Evolutionary conservation across 1,140 invertebrate species (phyloP), one percentile per base, ranked within the genome.

Genomic region (Tetramorium alpestre): DNA sequence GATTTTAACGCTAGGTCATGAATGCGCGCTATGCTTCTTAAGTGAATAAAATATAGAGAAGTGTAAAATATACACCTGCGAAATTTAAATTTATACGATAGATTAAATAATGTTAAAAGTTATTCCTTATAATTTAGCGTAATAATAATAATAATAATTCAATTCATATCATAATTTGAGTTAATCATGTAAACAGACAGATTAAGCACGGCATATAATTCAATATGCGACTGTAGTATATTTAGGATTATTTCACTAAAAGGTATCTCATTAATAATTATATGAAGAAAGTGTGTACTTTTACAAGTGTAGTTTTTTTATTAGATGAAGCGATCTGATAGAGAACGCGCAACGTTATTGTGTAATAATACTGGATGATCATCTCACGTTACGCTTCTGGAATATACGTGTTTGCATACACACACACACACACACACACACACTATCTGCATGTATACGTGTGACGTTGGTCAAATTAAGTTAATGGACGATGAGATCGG

Each of bases 401-500:
- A 58, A 58, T 58, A 28, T 60, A 60, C 25, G 56, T 33, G 44
- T 11, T 25, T 87, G 70, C 41, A 86, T 67, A 77, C 22, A 69
- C 38, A 58, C 28, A 76, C 22, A 69, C 22, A 22, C 22, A 69
- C 22, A 22, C 60, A 77, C 22, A 69, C 38, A 58, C 38, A 58
- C 22, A 41, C 22, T 2, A 33, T 58, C 44, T 25, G 47, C 54
- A 47, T 73, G 25, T 49, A 72, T 4, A 44, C 28, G 44, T 49
- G 81, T 62, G 85, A 77, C 77, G 87, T 87, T 89, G 85, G 81
- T 85, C 88, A 82, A 90, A 90, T 90, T 81, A 90, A 90, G 41
- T 88, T 90, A 90, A 90, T 90, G 89, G 88, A 87, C 58, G 88
- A 87, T 80, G 75, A 89, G 77, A 84, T 86, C 85, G 85, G 54